Conservation (phyloP, 1,140 invertebrate genomes). For the Ectropis grisescens region DNA sequence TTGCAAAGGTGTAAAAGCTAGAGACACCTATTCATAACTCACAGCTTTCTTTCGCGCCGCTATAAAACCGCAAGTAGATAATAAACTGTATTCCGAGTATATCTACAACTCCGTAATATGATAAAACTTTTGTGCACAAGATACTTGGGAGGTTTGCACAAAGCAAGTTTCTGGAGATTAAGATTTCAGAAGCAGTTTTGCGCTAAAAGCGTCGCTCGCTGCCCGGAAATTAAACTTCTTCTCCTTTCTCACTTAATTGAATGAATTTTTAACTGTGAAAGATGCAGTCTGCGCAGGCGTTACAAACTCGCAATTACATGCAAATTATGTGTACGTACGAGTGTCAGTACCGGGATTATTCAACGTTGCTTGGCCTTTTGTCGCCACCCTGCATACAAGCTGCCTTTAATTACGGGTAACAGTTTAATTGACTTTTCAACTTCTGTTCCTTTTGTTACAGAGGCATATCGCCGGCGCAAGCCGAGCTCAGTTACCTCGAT, state of each 20-base stretch:
- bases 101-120: no score
- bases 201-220: slow-evolving; percentile 22
- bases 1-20: no score
- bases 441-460: slow-evolving; percentile 41
- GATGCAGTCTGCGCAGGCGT: slow-evolving; percentile 39
- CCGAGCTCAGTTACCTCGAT: slow-evolving; percentile 92
- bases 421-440: slow-evolving; percentile 23
- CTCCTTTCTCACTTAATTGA: slow-evolving; percentile 51
- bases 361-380: slow-evolving; percentile 33
- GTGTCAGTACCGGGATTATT: slow-evolving; percentile 35
- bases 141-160: background rate
- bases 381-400: slow-evolving; percentile 18
- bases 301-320: slow-evolving; percentile 61
- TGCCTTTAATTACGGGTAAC: slow-evolving; percentile 30
- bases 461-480: slow-evolving; percentile 72
- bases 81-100: no score
- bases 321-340: slow-evolving; percentile 55
- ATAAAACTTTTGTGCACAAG: no score
- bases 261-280: slow-evolving; percentile 59
- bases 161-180: slow-evolving; percentile 26
- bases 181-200: slow-evolving; percentile 33
- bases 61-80: no score
- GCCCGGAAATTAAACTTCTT: slow-evolving; percentile 43
- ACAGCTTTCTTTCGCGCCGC: no score
- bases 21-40: no score